Percentiles rank a stretch among this genome's conserved stretches.
phyloP scores from a whole-genome alignment of 2,113 vertebrate species.

The Furnarius figulus region DNA sequence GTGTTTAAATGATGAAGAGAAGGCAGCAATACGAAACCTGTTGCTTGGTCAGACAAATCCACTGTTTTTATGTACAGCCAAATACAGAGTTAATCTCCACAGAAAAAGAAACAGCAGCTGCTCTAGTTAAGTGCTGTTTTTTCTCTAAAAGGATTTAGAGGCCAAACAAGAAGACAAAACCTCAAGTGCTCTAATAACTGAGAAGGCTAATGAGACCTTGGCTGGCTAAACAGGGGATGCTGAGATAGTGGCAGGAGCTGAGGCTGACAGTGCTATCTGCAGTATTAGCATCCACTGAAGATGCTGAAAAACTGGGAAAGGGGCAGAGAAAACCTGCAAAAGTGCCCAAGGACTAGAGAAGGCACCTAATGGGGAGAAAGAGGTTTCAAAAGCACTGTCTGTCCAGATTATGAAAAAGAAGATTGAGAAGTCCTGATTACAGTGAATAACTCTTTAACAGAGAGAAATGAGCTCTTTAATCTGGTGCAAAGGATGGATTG shows the following conservation, averaged over 20 bases:
- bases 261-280: not conserved
- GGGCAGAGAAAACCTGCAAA: not conserved
- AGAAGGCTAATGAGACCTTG: not conserved
- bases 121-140: not conserved
- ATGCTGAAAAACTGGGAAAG: not conserved
- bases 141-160: not conserved
- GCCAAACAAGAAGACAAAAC: not conserved
- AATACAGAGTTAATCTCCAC: not conserved
- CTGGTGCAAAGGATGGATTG: not conserved
- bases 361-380: not conserved
- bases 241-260: fast-evolving
- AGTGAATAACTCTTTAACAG: not conserved
- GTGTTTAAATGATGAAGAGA: conserved; percentile 1
- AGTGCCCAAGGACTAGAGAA: not conserved
- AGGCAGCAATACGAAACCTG: not conserved
- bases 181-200: not conserved
- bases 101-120: not conserved
- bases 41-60: not conserved
- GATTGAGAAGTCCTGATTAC: conserved; percentile 31
- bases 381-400: not conserved
- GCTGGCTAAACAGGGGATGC: not conserved
- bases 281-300: not conserved
- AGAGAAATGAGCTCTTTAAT: conserved; percentile 12
- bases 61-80: not conserved
- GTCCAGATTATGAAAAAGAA: not conserved